Evolutionary conservation across 2,888 invertebrate species (phyloP).

Genomic region (Stenichneumon culpator): DNA sequence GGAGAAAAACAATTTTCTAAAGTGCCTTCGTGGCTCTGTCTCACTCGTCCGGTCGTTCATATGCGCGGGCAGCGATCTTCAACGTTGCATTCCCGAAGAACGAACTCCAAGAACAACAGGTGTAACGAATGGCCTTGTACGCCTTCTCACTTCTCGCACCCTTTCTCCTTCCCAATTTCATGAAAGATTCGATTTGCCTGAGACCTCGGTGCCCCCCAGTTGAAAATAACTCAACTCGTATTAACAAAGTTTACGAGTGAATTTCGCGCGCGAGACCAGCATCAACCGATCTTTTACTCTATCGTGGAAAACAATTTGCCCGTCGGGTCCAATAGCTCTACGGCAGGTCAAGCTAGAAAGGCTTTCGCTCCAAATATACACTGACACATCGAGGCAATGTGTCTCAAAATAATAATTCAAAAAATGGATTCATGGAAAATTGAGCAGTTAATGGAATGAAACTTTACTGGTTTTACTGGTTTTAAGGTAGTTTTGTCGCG

Average conservation of each 20-base stretch:
- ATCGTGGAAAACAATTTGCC: conserved; percentile 31
- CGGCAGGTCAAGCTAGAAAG: not conserved
- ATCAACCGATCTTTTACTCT: conserved; percentile 26
- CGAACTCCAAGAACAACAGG: conserved; percentile 66
- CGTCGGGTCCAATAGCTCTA: not conserved
- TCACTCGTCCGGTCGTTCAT: conserved; percentile 45
- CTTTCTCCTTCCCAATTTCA: conserved; percentile 37
- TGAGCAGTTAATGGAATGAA: not conserved
- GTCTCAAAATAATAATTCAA: not conserved
- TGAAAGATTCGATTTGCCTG: conserved; percentile 65
- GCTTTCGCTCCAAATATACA: not conserved
- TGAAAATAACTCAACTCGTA: conserved; percentile 55
- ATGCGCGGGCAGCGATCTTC: conserved; percentile 13
- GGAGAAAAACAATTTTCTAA: conserved; percentile 65
- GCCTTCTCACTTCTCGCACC: not conserved
- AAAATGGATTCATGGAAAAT: not conserved
- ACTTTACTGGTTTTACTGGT: not conserved
- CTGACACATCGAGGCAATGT: not conserved
- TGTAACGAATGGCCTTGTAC: conserved; percentile 67
- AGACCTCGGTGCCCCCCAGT: conserved; percentile 36
- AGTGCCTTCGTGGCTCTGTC: conserved; percentile 52
- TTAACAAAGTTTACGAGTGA: conserved; percentile 64
- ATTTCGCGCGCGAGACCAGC: conserved; percentile 25
- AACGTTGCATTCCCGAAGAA: conserved; percentile 19
- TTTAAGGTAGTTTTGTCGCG: too few species aligned